phyloP scores from a whole-genome alignment of 2,113 vertebrate genomes.

The Pelmatolapia mariae region DNA sequence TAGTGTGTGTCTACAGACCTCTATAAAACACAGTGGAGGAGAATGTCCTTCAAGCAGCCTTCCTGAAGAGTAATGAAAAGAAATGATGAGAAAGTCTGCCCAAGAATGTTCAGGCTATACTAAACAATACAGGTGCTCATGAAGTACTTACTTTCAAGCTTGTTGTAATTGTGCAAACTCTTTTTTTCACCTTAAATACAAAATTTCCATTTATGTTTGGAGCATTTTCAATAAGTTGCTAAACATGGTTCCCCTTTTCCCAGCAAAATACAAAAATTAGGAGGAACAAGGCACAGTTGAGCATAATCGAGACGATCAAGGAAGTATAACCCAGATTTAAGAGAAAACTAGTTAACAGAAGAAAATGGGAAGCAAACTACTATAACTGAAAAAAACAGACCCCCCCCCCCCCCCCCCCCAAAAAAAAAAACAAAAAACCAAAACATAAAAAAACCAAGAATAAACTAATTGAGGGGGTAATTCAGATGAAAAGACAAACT shows the following conservation, averaged over 20 bases:
- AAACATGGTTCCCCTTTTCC: not conserved
- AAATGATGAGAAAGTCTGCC: not conserved
- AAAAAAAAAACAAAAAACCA: too few relatives aligned
- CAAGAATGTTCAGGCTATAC: not conserved
- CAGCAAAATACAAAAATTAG: not conserved
- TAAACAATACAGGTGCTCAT: not conserved
- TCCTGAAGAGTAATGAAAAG: not conserved
- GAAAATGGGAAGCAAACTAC: not conserved
- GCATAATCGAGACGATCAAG: not conserved
- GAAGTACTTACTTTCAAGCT: not conserved
- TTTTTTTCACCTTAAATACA: not conserved
- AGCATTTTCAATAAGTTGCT: not conserved
- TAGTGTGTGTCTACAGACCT: not conserved
- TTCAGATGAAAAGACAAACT: not conserved
- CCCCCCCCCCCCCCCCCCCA: rapidly evolving
- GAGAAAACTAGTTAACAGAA: not conserved
- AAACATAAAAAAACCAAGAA: not conserved
- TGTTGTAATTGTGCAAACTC: not conserved
- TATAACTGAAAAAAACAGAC: not conserved
- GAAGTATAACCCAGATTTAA: not conserved
- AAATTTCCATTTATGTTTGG: not conserved
- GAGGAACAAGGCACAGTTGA: not conserved
- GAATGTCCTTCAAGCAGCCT: not conserved
- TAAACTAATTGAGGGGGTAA: not conserved
- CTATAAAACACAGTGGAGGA: not conserved